Evolutionary conservation across 2,888 invertebrate genomes (phyloP).

Genomic region (Desoria tigrina): DNA sequence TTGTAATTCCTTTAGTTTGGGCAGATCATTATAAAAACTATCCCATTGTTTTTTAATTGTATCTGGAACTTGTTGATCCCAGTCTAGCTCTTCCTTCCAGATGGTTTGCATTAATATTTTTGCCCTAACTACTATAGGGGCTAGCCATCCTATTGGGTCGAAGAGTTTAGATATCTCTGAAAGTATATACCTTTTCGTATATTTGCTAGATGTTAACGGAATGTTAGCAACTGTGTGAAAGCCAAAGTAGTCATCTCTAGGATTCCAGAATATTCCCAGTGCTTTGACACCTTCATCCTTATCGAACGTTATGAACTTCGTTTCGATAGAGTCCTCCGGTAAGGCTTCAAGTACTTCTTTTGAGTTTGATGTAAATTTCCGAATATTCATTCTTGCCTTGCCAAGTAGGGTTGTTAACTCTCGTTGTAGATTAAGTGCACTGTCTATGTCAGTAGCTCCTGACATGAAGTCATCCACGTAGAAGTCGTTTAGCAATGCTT

Average conservation of each 20-base stretch:
- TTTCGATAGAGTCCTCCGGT: background rate
- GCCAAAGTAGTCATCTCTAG: background rate
- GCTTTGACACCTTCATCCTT: no score
- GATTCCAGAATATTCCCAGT: slow-evolving; percentile 8
- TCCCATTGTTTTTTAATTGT: background rate
- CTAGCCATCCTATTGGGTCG: slow-evolving; percentile 33
- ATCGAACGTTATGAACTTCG: no score
- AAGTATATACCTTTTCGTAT: slow-evolving; percentile 18
- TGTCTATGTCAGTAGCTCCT: slow-evolving; percentile 36
- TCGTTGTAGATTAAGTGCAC: slow-evolving; percentile 33
- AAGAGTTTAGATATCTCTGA: slow-evolving; percentile 24
- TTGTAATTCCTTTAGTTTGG: background rate
- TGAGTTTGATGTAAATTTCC: slow-evolving; percentile 45
- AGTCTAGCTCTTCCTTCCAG: slow-evolving; percentile 12
- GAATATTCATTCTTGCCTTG: no score
- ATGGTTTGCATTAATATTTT: slow-evolving; percentile 18
- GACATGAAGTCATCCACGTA: slow-evolving; percentile 55
- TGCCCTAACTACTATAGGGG: slow-evolving; percentile 17
- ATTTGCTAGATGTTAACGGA: background rate
- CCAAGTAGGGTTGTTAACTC: slow-evolving; percentile 28
- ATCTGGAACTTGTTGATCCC: slow-evolving; percentile 7
- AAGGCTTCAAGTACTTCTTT: slow-evolving; percentile 51
- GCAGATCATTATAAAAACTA: background rate
- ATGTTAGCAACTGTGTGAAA: background rate
- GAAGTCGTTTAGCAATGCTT: slow-evolving; percentile 48